These are phyloP conservation scores for cattle (Bos taurus) DNA, from an alignment of 2,113 vertebrate genomes.

Conservation along the genomic window ARS-UCD2.0 NC_037356.1:10667001-10667500, in stretches of 20 bases:
- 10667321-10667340: neutral
- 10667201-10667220: slow-evolving; percentile 26
- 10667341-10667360: slow-evolving; percentile 34
- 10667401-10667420: slow-evolving; percentile 47
- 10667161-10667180: neutral
- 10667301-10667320: neutral
- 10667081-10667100: neutral
- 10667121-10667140: neutral
- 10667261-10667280: neutral
- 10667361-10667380: slow-evolving; percentile 40
- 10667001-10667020: neutral
- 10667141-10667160: neutral
- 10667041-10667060: neutral
- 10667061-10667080: neutral
- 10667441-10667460: slow-evolving; percentile 21
- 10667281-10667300: neutral
- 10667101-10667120: neutral
- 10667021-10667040: neutral
- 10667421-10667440: slow-evolving; percentile 35
- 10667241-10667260: slow-evolving; percentile 24
- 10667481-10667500: slow-evolving; percentile 28
- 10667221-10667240: slow-evolving; percentile 35
- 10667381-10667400: slow-evolving; percentile 6
- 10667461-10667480: slow-evolving; percentile 53
- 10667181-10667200: neutral